Percentiles rank a stretch among this genome's conserved stretches.
Evolutionary conservation across 1,140 invertebrate genomes (phyloP).

Genomic region (Melitaea cinxia): DNA sequence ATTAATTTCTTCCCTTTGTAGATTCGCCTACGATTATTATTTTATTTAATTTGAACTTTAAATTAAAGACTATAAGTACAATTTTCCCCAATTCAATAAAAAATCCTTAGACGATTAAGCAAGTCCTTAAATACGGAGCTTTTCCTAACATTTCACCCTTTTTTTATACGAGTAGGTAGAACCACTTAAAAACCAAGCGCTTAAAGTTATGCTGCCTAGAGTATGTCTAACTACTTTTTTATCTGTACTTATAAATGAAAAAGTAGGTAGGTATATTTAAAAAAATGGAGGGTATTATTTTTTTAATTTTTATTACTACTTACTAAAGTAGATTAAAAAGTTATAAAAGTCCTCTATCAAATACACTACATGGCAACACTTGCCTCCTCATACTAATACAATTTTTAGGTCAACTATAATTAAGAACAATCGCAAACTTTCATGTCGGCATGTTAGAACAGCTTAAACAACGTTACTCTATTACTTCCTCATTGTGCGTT

Average conservation of each 20-base stretch:
- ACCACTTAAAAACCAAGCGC: constrained; percentile 9
- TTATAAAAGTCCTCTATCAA: neutral
- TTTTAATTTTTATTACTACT: too few relatives aligned
- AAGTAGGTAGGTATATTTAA: neutral
- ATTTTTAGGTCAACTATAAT: constrained; percentile 20
- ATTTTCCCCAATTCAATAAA: neutral
- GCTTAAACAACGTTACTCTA: constrained; percentile 23
- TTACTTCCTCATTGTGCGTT: constrained; percentile 36
- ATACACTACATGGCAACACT: too few relatives aligned
- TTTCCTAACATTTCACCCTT: constrained; percentile 17
- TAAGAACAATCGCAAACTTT: constrained; percentile 34
- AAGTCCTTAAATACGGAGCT: constrained; percentile 7
- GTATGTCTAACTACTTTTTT: neutral
- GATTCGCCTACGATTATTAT: neutral
- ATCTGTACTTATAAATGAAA: neutral
- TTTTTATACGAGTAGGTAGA: constrained; percentile 7
- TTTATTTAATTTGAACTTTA: neutral
- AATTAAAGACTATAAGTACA: neutral
- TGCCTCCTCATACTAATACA: neutral
- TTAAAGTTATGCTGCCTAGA: neutral
- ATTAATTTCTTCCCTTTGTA: constrained; percentile 6
- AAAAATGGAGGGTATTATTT: too few relatives aligned
- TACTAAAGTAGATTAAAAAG: too few relatives aligned
- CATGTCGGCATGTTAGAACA: constrained; percentile 25
- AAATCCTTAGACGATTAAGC: constrained; percentile 14